Evolutionary conservation across 2,113 vertebrate species (phyloP).

Genomic region (Hydropotes inermis): DNA sequence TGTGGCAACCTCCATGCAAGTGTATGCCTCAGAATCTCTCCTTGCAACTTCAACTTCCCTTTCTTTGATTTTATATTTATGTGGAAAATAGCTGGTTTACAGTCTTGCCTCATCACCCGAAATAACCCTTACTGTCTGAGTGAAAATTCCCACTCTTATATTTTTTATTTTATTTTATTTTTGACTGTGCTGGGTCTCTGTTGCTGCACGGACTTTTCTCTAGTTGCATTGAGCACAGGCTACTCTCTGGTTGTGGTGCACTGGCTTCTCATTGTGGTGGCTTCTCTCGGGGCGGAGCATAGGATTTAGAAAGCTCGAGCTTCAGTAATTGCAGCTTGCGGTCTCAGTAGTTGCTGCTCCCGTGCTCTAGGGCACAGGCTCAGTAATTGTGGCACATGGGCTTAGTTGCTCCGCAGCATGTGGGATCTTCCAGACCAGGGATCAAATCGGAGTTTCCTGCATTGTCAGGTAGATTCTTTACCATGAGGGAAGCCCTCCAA

Average conservation of each 20-base stretch:
- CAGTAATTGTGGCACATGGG: not conserved
- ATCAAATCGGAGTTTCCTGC: not conserved
- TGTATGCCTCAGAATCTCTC: not conserved
- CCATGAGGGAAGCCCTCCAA: not conserved
- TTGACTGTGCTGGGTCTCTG: not conserved
- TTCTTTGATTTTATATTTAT: not conserved
- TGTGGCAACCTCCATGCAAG: not conserved
- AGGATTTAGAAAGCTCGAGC: not conserved
- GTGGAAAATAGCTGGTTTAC: not conserved
- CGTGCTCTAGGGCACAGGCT: not conserved
- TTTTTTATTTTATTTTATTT: not conserved
- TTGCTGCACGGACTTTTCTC: not conserved
- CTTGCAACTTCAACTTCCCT: not conserved
- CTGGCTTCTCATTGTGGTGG: not conserved
- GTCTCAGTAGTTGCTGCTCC: not conserved
- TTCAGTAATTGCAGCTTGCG: not conserved
- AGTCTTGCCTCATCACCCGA: not conserved
- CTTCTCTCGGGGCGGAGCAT: not conserved
- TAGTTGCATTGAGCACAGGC: not conserved
- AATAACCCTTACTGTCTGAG: not conserved
- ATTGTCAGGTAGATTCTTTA: not conserved
- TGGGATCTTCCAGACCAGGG: not conserved
- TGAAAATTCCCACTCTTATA: not conserved
- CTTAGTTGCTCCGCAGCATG: not conserved
- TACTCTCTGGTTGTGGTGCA: not conserved